Conservation (phyloP, 2,113 vertebrate genomes). For the Brachionichthys hirsutus region DNA sequence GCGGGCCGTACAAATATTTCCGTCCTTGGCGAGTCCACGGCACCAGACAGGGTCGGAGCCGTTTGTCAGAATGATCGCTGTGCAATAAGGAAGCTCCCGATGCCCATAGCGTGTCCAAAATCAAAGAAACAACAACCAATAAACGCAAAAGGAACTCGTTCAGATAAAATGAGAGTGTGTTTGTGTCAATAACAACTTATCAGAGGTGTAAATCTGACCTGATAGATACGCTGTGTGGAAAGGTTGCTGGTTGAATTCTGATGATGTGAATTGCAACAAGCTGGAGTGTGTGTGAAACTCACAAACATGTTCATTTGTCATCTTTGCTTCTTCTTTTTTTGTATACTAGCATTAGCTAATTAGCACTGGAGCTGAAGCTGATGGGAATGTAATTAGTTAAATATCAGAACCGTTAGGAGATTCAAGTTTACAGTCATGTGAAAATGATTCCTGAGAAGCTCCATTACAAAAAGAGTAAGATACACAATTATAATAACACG, state of each 20-base stretch:
- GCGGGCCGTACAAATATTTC: conserved; percentile 10
- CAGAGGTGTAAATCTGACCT: background rate
- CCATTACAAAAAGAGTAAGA: too few species aligned
- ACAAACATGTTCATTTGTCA: too few species aligned
- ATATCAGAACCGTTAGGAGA: too few species aligned
- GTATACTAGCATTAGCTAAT: too few species aligned
- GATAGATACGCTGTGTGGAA: background rate
- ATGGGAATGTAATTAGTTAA: too few species aligned
- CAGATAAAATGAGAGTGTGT: background rate
- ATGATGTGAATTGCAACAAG: too few species aligned
- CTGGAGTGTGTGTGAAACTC: too few species aligned
- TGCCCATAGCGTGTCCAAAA: background rate
- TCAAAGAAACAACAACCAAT: conserved; percentile 5
- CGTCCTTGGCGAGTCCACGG: conserved; percentile 22
- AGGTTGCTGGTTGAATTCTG: background rate
- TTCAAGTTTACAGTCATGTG: too few species aligned
- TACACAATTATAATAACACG: too few species aligned
- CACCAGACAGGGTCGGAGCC: conserved; percentile 17
- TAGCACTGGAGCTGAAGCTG: too few species aligned
- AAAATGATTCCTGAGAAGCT: too few species aligned
- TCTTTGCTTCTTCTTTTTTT: too few species aligned
- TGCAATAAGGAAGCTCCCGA: conserved; percentile 17
- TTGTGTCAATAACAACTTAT: background rate
- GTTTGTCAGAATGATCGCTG: conserved; percentile 49
- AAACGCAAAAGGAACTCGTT: background rate